phyloP scores from a whole-genome alignment of 2,888 invertebrate species.

The Lochmaea crataegi region DNA sequence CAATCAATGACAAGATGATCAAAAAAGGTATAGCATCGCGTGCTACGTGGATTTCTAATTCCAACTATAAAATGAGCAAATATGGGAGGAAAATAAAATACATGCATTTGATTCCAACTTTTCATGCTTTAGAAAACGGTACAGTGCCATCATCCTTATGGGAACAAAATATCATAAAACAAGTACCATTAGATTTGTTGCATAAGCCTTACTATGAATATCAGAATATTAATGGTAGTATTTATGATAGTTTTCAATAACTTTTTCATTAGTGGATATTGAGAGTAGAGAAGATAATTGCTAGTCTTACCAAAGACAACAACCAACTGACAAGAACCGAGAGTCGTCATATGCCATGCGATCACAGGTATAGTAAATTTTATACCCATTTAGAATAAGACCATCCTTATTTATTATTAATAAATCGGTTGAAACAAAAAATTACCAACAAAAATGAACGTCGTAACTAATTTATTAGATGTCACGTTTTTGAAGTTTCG shows the following conservation, averaged over 20 bases:
- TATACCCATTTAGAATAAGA: too few relatives aligned
- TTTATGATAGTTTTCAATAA: neutral
- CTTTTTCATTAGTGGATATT: too few relatives aligned
- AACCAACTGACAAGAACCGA: too few relatives aligned
- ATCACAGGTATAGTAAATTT: too few relatives aligned
- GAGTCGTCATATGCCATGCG: too few relatives aligned
- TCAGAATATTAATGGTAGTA: conserved; percentile 1
- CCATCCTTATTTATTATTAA: too few relatives aligned
- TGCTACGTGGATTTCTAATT: conserved; percentile 9
- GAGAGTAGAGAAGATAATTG: too few relatives aligned
- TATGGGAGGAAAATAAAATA: conserved; percentile 35
- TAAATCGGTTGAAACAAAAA: too few relatives aligned
- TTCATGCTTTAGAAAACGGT: conserved; percentile 34
- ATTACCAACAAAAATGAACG: too few relatives aligned
- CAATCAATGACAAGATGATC: conserved; percentile 23
- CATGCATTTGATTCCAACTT: conserved; percentile 39
- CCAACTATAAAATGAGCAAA: conserved; percentile 18
- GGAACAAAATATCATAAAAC: conserved; percentile 38
- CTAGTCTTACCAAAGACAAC: too few relatives aligned
- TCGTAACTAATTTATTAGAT: too few relatives aligned
- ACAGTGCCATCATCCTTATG: conserved; percentile 38
- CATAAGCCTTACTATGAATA: conserved; percentile 30
- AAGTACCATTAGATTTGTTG: conserved; percentile 36
- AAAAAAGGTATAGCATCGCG: conserved; percentile 16
- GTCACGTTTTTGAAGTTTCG: too few relatives aligned